Evolutionary conservation across 2,113 vertebrate genomes (phyloP).

Genomic region (Diadophis punctatus): DNA sequence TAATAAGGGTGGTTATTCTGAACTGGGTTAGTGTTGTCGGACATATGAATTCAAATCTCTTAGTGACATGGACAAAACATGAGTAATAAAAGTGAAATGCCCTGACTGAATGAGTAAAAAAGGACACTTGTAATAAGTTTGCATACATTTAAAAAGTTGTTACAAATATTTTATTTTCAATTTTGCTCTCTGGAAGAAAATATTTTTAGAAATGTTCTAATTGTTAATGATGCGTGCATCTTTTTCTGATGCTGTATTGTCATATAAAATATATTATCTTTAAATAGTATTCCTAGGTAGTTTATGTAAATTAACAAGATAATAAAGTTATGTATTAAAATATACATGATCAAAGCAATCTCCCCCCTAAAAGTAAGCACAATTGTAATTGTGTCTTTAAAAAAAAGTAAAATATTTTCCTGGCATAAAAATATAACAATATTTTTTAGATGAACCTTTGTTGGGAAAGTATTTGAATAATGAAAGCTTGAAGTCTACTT

Average conservation of each 20-base stretch:
- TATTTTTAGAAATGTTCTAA: neutral
- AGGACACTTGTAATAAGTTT: neutral
- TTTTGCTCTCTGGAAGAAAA: neutral
- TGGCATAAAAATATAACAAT: neutral
- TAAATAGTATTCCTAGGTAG: neutral
- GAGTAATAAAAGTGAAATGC: neutral
- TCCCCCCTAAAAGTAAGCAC: neutral
- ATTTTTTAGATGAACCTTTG: neutral
- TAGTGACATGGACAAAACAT: neutral
- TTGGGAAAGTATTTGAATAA: neutral
- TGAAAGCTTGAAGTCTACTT: neutral
- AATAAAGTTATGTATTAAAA: neutral
- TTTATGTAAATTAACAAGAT: neutral
- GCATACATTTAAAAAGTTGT: neutral
- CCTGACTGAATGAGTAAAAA: neutral
- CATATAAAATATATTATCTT: neutral
- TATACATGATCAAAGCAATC: neutral
- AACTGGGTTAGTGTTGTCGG: neutral
- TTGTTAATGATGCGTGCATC: neutral
- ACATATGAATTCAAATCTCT: neutral
- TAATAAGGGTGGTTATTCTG: neutral
- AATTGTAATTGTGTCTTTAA: neutral
- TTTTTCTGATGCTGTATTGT: neutral
- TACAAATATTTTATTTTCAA: no score
- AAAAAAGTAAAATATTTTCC: neutral